A percentile compares a stretch with the other conserved stretches of the same genome.
phyloP scores from a whole-genome alignment of 2,888 invertebrate species.

The Perizoma flavofasciatum region DNA sequence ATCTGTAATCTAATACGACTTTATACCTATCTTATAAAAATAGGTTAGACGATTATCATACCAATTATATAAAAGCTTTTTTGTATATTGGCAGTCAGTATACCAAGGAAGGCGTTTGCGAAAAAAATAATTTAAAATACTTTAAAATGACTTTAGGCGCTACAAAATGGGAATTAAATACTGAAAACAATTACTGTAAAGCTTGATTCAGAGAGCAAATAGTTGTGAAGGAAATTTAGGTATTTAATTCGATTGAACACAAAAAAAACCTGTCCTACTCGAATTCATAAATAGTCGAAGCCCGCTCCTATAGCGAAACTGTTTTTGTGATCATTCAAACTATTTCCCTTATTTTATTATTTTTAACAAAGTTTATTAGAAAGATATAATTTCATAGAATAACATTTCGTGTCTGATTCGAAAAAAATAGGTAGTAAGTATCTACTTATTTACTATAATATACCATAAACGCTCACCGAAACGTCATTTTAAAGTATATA shows the following conservation, averaged over 20 bases:
- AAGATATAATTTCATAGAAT: not conserved
- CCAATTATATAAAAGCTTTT: conserved; percentile 32
- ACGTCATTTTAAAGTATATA: conserved; percentile 58
- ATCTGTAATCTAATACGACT: conserved; percentile 26
- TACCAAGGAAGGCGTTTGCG: conserved; percentile 30
- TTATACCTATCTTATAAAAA: conserved; percentile 38
- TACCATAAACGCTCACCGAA: conserved; percentile 35
- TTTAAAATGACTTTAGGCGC: conserved; percentile 40
- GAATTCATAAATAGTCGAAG: conserved; percentile 3
- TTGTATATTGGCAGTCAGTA: conserved; percentile 40
- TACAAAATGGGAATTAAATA: conserved; percentile 28
- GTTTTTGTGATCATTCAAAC: not conserved
- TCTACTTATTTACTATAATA: not conserved
- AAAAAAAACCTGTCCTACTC: conserved; percentile 1
- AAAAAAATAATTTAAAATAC: conserved; percentile 34
- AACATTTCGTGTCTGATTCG: not conserved
- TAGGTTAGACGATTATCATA: conserved; percentile 32
- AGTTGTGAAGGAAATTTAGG: conserved; percentile 1
- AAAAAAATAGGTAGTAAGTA: not conserved
- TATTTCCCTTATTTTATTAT: not conserved
- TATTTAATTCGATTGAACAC: conserved; percentile 1
- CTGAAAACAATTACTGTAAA: conserved; percentile 32
- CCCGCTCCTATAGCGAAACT: not conserved
- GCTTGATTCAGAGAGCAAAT: conserved; percentile 34
- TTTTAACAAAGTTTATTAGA: not conserved